Base-by-base conservation (phyloP, 2,797 vertebrate species). In the Tiaroga cobitis region DNA sequence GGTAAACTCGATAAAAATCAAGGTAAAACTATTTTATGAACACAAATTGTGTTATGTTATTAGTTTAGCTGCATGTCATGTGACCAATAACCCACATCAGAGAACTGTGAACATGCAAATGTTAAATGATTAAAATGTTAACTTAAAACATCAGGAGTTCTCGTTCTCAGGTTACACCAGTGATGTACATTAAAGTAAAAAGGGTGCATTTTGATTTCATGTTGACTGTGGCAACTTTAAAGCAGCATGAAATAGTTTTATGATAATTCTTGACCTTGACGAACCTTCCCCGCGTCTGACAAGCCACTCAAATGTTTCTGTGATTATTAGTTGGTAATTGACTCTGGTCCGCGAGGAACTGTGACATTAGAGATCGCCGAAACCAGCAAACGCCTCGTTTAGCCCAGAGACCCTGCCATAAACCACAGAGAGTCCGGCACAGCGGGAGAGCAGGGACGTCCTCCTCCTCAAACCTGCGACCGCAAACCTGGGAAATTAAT, bases 301-400 rank as follows among this genome's bases (percentile, higher is more conserved):
- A 29, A 80, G 78, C 51, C 79, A 1, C 15, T 70, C 16, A 29
- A 59, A 56, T 13, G 24, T 37, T 69, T 26, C 34, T 81, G 67
- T 81, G 72, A 81, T 81, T 81, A 70, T 70, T 70, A 59, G 49
- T 29, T 70, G n/a, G 49, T 81, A 72, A 81, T 81, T 70, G 80
- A 72, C 34, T 72, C 9, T 56, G 15, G 51, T 41, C 49, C 80
- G 8, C 4, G 49, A 70, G 80, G 54, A 16, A 41, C 41, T 26
- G 75, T 59, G 54, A 61, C 51, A 26, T 59, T 16, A 59, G 74
- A 39, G 51, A 59, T 59, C 34, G 7, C 19, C 51, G 0, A 34
- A 39, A 59, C 51, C 21, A 59, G 4, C 70, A 49, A 19, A 70
- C 37, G n/a, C 68, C 21, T 63, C 26, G 5, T 16, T 63, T 29